Conservation (phyloP, 2,113 vertebrate species). For the Otocyon megalotis region DNA sequence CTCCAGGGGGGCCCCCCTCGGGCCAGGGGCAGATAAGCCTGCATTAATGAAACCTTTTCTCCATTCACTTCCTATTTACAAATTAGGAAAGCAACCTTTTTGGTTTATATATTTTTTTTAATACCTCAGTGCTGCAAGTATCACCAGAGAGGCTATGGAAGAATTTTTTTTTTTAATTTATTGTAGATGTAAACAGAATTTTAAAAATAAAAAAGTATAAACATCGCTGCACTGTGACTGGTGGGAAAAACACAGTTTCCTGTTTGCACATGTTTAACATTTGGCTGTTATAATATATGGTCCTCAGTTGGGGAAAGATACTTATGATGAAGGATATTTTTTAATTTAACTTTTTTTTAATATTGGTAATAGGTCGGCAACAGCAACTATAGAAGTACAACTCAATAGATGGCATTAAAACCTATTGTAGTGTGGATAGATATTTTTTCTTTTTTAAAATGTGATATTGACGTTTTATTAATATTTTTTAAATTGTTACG, state of each 20-base stretch:
- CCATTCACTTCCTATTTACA: constrained; percentile 87
- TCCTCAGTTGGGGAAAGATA: constrained; percentile 92
- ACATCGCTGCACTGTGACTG: constrained; percentile 99
- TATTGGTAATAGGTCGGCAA: constrained; percentile 91
- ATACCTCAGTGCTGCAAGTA: constrained; percentile 99
- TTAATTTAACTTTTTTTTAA: constrained; percentile 93
- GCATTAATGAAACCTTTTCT: constrained; percentile 82
- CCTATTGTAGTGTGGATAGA: constrained; percentile 92
- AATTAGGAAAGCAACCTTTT: constrained; percentile 91
- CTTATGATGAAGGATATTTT: constrained; percentile 97
- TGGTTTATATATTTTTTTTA: constrained; percentile 89
- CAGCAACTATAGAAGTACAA: constrained; percentile 90
- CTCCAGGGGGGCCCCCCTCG: not conserved
- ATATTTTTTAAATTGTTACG: constrained; percentile 93
- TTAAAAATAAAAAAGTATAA: constrained; percentile 90
- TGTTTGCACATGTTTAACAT: constrained; percentile 98
- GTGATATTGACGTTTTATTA: constrained; percentile 93
- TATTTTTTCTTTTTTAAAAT: constrained; percentile 93
- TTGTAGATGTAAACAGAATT: constrained; percentile 94
- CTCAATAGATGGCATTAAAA: constrained; percentile 91
- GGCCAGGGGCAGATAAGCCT: constrained; percentile 70
- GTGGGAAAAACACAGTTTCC: constrained; percentile 96
- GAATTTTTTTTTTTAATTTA: constrained; percentile 93
- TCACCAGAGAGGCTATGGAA: constrained; percentile 93
- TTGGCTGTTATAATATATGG: constrained; percentile 95